Conservation (phyloP, 2,888 invertebrate species). For the Caenorhabditis parvicauda region DNA sequence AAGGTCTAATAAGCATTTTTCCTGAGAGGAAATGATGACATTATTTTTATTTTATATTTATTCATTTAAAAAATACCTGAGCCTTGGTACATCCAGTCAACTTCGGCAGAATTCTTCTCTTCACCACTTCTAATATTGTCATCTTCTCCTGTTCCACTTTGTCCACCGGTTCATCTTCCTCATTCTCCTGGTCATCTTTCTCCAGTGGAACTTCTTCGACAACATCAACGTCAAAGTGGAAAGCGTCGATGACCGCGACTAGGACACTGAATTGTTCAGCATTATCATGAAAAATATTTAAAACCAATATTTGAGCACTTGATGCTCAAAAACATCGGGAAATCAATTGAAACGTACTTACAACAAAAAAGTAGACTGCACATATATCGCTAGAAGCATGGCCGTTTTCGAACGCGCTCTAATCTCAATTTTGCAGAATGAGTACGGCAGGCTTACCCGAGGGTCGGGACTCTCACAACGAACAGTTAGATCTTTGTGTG, state of each 20-base stretch:
- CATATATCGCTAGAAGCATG: too few species aligned
- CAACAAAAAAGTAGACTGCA: background rate
- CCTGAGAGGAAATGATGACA: too few species aligned
- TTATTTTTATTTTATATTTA: too few species aligned
- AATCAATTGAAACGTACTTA: background rate
- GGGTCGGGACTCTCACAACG: too few species aligned
- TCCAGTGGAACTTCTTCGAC: conserved; percentile 4
- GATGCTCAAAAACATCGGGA: background rate
- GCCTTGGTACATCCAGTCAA: conserved; percentile 24
- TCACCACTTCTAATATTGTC: conserved; percentile 24
- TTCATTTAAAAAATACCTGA: conserved; percentile 8
- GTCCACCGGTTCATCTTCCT: conserved; percentile 12
- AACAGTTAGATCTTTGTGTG: too few species aligned
- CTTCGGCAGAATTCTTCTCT: conserved; percentile 22
- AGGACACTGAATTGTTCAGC: conserved; percentile 61
- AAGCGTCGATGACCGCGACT: conserved; percentile 78
- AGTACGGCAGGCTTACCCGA: too few species aligned
- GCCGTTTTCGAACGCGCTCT: too few species aligned
- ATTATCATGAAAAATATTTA: background rate
- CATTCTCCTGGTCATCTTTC: conserved; percentile 10
- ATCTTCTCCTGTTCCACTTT: conserved; percentile 13
- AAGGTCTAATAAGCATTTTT: too few species aligned
- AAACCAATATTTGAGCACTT: background rate
- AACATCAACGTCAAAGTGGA: conserved; percentile 76
- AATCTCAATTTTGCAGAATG: too few species aligned